Evolutionary conservation across 2,888 invertebrate species (phyloP), one percentile per base, ranked within the genome.

Genomic region (Beris morrisii): DNA sequence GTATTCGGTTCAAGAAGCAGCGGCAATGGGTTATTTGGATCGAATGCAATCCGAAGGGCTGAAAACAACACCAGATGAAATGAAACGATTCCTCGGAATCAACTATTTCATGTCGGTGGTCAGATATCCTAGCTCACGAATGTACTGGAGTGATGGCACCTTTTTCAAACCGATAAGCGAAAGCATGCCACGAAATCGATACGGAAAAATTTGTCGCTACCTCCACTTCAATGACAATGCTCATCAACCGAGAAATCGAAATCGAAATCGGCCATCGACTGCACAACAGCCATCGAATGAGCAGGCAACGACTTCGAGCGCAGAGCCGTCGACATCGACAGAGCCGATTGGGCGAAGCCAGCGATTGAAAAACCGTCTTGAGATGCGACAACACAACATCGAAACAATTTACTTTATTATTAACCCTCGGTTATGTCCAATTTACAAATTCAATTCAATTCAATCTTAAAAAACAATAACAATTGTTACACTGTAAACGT

Each of bases 201-300:
- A 68, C 63, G 67, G 66, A 46, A 66, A 64, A 38, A 69, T 66
- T 67, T 32, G 70, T 30, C 67, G 65, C 15, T 43, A 44, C 32
- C 46, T 61, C 75, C 85, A 69, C 85, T 63, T 67, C 48, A 67
- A 86, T 72, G 75, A 82, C 32, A 82, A 84, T 5, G 44, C 44
- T 6, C 6, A 44, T 44, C 44, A 44, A 44, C 44, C 44, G 44
- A 44, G n/a, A n/a, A n/a, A n/a, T n/a, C n/a, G n/a, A n/a, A n/a
- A n/a, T n/a, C n/a, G 44, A 44, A 44, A 44, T 44, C 44, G 44
- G 44, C 44, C 44, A 44, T 44, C 44, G 44, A 44, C 44, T 44
- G 44, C 44, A 44, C 44, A 44, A 44, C 44, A 44, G 44, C 44
- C 44, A 44, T 44, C 44, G 44, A 11, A 44, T 44, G 44, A 6